These are phyloP conservation scores for Polia nebulosa DNA, from an alignment of 2,888 invertebrate genomes.

Conservation along the genomic window DNA sequence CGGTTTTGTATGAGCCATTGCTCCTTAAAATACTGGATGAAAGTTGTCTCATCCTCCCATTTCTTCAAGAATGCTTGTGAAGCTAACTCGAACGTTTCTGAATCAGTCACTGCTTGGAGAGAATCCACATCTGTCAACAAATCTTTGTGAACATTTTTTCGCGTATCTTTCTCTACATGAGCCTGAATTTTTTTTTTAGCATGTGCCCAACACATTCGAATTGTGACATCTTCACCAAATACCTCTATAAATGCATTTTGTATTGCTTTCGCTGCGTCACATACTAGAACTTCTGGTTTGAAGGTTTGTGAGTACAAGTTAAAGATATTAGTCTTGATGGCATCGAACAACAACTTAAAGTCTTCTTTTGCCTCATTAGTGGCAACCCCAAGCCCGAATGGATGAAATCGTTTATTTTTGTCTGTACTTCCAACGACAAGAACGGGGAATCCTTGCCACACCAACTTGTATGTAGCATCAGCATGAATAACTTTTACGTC, in stretches of 20 bases:
- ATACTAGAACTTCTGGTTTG: conserved; percentile 52
- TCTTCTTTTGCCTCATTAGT: conserved; percentile 56
- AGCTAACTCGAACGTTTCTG: conserved; percentile 61
- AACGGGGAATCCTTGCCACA: conserved; percentile 66
- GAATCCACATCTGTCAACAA: conserved; percentile 59
- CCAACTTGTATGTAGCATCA: conserved; percentile 56
- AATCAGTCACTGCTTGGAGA: conserved; percentile 55
- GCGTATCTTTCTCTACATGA: conserved; percentile 50
- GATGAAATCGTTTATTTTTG: conserved; percentile 56
- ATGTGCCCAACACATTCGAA: conserved; percentile 66
- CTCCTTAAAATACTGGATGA: conserved; percentile 32
- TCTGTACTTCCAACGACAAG: conserved; percentile 63
- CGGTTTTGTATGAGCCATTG: conserved; percentile 43
- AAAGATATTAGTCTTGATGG: conserved; percentile 47
- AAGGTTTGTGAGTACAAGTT: conserved; percentile 43
- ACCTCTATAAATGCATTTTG: conserved; percentile 51
- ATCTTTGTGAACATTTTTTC: conserved; percentile 51
- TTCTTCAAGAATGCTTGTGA: conserved; percentile 61
- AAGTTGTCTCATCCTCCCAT: conserved; percentile 49
- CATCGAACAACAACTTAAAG: conserved; percentile 58
- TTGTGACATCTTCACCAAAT: conserved; percentile 56
- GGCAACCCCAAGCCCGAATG: conserved; percentile 52
- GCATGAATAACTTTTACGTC: conserved; percentile 48
- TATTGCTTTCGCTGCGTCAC: conserved; percentile 57
- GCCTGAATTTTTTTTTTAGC: conserved; percentile 63